These are phyloP conservation scores for Caiman crocodilus DNA, from an alignment of 2,797 vertebrate genomes.

Conservation along the genomic window DNA sequence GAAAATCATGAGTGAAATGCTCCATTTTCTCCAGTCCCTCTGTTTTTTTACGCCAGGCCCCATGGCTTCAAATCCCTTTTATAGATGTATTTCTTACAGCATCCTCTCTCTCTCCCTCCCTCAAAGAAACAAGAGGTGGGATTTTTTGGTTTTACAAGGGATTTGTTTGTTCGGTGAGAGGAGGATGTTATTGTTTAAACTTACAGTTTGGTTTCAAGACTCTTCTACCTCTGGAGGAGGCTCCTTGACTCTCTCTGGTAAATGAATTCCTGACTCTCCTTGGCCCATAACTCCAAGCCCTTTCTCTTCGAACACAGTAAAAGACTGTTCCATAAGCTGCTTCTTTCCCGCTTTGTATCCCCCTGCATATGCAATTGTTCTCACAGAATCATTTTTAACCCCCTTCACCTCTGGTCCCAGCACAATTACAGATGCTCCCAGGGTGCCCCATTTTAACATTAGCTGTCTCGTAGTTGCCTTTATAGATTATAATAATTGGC, in stretches of 20 bases:
- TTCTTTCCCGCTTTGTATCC: fast-evolving
- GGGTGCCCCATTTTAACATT: constrained; percentile 15
- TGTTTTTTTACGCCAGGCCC: neutral
- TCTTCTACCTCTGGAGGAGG: neutral
- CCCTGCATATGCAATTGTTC: fast-evolving
- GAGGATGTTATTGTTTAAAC: neutral
- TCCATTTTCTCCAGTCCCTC: fast-evolving
- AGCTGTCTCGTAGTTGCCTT: constrained; percentile 44
- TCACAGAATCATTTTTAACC: neutral
- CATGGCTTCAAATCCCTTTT: neutral
- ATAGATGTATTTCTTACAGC: neutral
- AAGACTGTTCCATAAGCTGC: fast-evolving
- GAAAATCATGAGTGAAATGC: fast-evolving
- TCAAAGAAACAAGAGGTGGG: fast-evolving
- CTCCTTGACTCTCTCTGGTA: neutral
- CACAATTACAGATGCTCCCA: constrained; percentile 14
- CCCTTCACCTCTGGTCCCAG: constrained; percentile 22
- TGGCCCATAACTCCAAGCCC: fast-evolving
- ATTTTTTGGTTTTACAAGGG: neutral
- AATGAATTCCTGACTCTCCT: neutral
- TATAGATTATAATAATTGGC: constrained; percentile 50
- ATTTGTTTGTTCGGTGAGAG: neutral
- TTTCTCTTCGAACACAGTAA: fast-evolving
- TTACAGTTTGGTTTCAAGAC: neutral
- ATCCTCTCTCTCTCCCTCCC: neutral